Conservation (phyloP, 1,140 invertebrate genomes). For the Sinonovacula constricta region DNA sequence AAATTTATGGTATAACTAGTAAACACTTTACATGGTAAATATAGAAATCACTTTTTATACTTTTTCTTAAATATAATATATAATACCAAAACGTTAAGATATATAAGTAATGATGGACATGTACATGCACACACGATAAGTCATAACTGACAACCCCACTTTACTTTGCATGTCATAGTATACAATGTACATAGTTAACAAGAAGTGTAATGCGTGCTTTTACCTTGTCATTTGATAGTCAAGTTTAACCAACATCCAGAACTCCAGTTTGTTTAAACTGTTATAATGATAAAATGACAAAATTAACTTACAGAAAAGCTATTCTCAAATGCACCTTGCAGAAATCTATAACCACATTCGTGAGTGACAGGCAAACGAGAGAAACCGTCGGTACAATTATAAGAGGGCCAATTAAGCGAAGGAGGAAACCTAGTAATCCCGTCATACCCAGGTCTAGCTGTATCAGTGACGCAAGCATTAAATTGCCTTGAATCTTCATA, state of each 20-base stretch:
- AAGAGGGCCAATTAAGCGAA: conserved; percentile 72
- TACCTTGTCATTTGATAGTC: neutral
- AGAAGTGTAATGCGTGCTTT: neutral
- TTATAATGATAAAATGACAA: neutral
- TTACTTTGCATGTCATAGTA: neutral
- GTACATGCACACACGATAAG: neutral
- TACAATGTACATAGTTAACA: neutral
- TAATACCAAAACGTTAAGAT: too few species aligned
- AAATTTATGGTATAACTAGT: neutral
- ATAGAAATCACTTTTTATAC: neutral
- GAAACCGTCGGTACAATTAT: conserved; percentile 70
- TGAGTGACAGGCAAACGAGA: conserved; percentile 83
- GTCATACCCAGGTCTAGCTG: conserved; percentile 86
- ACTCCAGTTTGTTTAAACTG: too few species aligned
- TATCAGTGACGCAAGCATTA: conserved; percentile 87
- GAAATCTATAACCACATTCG: conserved; percentile 87
- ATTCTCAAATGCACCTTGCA: conserved; percentile 90
- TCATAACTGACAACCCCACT: neutral
- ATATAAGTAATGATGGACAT: neutral
- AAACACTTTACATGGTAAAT: neutral
- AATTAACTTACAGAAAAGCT: conserved; percentile 83
- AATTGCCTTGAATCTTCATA: conserved; percentile 89
- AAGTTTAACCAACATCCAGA: neutral
- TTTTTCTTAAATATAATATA: neutral
- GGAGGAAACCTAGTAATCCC: conserved; percentile 74